A percentile compares a stretch with the other conserved stretches of the same genome.
Conservation (phyloP, 92 coral and sea anemone genomes). For the Chrysogorgia sp. region DNA sequence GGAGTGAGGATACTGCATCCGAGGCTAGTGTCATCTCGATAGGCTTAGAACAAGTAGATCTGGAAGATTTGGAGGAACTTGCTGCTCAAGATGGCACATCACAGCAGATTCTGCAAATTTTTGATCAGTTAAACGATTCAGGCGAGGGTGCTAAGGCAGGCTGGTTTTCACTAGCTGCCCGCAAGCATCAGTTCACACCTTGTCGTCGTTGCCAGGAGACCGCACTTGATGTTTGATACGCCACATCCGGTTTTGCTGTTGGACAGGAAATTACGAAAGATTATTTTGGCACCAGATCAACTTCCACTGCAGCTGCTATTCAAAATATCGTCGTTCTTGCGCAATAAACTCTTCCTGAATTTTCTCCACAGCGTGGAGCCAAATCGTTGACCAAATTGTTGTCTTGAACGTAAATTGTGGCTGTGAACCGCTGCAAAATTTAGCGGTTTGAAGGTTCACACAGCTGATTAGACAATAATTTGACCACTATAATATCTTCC, state of each 20-base stretch:
- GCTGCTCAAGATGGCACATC: constrained; percentile 77
- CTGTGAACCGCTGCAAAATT: no score
- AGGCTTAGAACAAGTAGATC: constrained; percentile 34
- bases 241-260: background rate
- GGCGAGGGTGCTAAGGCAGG: constrained; percentile 70
- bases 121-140: constrained; percentile 85
- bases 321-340: no score
- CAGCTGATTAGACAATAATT: no score
- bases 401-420: no score
- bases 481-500: no score
- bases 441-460: no score
- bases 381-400: no score
- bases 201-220: constrained; percentile 18
- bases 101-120: constrained; percentile 84
- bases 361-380: no score
- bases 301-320: background rate
- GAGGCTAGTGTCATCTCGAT: constrained; percentile 26
- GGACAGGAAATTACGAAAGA: background rate
- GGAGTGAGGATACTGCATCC: constrained; percentile 30
- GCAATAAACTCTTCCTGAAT: no score
- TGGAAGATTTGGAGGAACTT: constrained; percentile 33
- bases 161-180: constrained; percentile 79
- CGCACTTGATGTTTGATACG: constrained; percentile 7
- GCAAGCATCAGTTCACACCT: constrained; percentile 38
- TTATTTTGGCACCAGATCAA: no score